phyloP scores from a whole-genome alignment of 2,113 vertebrate genomes.

The Scatophagus argus region DNA sequence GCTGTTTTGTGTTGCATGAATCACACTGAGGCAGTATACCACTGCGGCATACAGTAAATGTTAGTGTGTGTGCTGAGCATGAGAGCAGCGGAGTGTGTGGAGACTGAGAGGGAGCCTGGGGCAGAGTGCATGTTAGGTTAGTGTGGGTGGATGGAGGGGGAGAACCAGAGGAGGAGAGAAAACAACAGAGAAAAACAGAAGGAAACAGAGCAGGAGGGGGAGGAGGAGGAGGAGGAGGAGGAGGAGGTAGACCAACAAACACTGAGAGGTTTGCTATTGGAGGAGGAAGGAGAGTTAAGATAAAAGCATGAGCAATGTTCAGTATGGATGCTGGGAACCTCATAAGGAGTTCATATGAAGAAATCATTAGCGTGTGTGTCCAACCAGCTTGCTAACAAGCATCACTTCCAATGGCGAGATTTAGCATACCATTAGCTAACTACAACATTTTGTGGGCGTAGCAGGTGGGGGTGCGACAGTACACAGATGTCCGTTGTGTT shows the following conservation, averaged over 20 bases:
- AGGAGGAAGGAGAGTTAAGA: conserved; percentile 18
- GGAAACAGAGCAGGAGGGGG: conserved; percentile 23
- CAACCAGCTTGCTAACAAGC: no score
- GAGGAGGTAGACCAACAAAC: conserved; percentile 20
- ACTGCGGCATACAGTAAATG: conserved; percentile 49
- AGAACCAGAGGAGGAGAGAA: conserved; percentile 44
- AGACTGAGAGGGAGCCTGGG: conserved; percentile 55
- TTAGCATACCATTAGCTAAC: no score
- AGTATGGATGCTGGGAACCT: not conserved
- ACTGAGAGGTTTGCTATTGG: conserved; percentile 29
- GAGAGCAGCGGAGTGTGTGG: conserved; percentile 46
- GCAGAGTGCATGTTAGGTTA: conserved; percentile 70
- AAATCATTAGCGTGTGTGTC: no score
- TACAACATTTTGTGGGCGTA: no score
- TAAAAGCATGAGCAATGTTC: not conserved
- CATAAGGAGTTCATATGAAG: no score
- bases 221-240: conserved; percentile 24
- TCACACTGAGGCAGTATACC: conserved; percentile 33
- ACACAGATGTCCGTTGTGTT: no score
- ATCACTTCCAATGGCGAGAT: no score
- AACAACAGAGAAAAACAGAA: conserved; percentile 30
- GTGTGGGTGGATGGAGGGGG: conserved; percentile 71
- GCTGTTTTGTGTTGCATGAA: conserved; percentile 36
- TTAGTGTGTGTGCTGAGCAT: conserved; percentile 23
- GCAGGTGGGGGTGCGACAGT: no score